Conservation (phyloP, 2,797 vertebrate species). For the Erpetoichthys calabaricus region DNA sequence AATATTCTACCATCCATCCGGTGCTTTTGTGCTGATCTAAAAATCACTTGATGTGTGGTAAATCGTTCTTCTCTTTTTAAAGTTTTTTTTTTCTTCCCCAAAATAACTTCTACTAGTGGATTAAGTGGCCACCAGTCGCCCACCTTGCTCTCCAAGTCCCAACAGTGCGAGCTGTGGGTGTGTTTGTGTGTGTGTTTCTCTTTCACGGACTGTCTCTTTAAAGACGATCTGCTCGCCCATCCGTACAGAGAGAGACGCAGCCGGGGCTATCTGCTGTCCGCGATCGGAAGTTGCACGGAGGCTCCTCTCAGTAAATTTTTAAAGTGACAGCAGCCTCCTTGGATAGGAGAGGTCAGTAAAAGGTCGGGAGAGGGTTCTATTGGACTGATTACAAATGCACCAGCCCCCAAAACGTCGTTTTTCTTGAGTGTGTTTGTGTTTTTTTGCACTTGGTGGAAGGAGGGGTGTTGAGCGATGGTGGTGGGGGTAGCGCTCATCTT, state of each 20-base stretch:
- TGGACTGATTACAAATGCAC: slow-evolving; percentile 49
- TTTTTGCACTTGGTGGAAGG: slow-evolving; percentile 20
- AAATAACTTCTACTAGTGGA: slow-evolving; percentile 17
- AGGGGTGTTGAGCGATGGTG: slow-evolving; percentile 2
- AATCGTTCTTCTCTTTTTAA: slow-evolving; percentile 22
- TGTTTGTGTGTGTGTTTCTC: slow-evolving; percentile 25
- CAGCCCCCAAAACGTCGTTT: slow-evolving; percentile 31
- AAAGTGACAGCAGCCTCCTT: slow-evolving; percentile 73
- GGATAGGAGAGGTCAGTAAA: slow-evolving; percentile 69
- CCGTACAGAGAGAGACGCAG: slow-evolving; percentile 33
- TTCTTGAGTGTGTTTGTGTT: slow-evolving; percentile 20
- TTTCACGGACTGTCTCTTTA: slow-evolving; percentile 50
- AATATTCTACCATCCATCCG: slow-evolving; percentile 16
- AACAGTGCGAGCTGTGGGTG: slow-evolving; percentile 15
- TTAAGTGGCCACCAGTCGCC: slow-evolving; percentile 23
- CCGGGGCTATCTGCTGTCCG: slow-evolving; percentile 38
- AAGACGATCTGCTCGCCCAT: slow-evolving; percentile 43
- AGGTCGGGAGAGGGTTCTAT: slow-evolving; percentile 63
- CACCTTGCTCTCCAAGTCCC: slow-evolving; percentile 20
- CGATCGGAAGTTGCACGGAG: slow-evolving; percentile 52
- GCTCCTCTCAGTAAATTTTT: slow-evolving; percentile 61
- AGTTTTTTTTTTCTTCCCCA: slow-evolving; percentile 7
- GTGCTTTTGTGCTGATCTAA: slow-evolving; percentile 7
- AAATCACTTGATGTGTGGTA: slow-evolving; percentile 7
- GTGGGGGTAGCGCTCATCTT: no score